Base-by-base conservation (phyloP, 2,797 vertebrate species). In the Triplophysa yarkandensis region DNA sequence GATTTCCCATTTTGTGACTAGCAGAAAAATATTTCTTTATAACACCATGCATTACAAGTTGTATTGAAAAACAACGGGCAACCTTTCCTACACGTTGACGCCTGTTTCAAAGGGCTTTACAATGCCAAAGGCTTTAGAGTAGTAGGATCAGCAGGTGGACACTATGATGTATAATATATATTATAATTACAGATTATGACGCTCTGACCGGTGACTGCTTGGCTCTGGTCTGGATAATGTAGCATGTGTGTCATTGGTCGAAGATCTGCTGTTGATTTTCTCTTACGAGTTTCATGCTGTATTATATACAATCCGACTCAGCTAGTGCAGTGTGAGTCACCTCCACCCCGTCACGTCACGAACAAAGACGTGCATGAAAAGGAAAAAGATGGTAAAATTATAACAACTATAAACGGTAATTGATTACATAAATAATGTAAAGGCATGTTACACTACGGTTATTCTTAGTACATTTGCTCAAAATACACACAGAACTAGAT, bases 171-270 rank as follows among this genome's bases (percentile, higher is more conserved):
- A 39, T 19, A 46, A 43, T 74, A 74, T 58, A 62, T 74, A 39
- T 19, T 57, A 43, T 74, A 74, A 74, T 74, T 55, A 74, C 65
- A 57, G 71, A 57, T 66, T 46, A 27, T 65, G 46, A 74, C 43
- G 39, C 71, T 14, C 39, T 65, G 62, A 46, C 36, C 23, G 6
- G 19, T 34, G 39, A 63, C 39, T 66, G 62, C 62, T 74, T 48
- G 46, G 39, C 62, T 46, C 17, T 73, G 76, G 69, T 72, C 71
- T 43, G 70, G 52, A 68, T 58, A 36, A 58, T 58, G 41, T 44
- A 65, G 50, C 5, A 36, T 50, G 57, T 4, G 21, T 54, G 74
- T 69, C 39, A 64, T 70, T 67, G 68, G 43, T 77, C 43, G 68
- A 19, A 30, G 44, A 57, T 66, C 50, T 19, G 19, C 43, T 58